Conservation (phyloP, 2,113 vertebrate species). For the Aptenodytes patagonicus region DNA sequence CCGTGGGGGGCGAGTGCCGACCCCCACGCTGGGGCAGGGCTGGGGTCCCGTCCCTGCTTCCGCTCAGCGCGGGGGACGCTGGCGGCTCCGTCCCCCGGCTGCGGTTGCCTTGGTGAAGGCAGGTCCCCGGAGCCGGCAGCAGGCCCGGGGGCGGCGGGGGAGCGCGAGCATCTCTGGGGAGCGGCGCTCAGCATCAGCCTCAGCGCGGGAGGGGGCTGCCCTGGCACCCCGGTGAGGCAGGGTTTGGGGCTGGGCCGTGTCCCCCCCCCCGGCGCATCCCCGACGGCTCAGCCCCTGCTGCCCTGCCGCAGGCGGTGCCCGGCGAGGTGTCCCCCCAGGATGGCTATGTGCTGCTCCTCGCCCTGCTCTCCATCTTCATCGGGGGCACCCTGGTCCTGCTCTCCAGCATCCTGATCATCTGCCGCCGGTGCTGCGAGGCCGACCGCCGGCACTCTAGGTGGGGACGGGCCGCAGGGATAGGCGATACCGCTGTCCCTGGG, state of each 20-base stretch:
- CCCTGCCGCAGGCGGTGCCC: slow-evolving; percentile 40
- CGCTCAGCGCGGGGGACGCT: not conserved
- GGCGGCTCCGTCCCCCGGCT: not conserved
- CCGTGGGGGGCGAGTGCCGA: not conserved
- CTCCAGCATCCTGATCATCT: slow-evolving; percentile 85
- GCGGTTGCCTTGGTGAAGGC: slow-evolving; percentile 32
- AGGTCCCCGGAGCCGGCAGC: not conserved
- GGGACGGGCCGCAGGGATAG: not conserved
- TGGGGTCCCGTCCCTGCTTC: not conserved
- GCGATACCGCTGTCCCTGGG: rapidly evolving
- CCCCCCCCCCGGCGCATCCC: not conserved
- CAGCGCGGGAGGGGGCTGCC: not conserved
- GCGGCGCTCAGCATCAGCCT: not conserved
- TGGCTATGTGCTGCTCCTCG: slow-evolving; percentile 85
- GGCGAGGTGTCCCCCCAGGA: slow-evolving; percentile 74
- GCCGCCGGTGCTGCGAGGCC: slow-evolving; percentile 82
- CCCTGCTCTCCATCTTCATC: slow-evolving; percentile 88
- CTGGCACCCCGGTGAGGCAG: not conserved
- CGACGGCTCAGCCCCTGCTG: not conserved
- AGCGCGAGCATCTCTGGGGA: not conserved
- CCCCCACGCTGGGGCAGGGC: not conserved
- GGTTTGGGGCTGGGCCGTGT: not conserved
- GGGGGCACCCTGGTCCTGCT: slow-evolving; percentile 86
- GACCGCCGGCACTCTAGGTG: slow-evolving; percentile 83
- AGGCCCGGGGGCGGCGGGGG: slow-evolving; percentile 32